Evolutionary conservation across 2,113 vertebrate species (phyloP).

Genomic region (Otolemur garnettii): DNA sequence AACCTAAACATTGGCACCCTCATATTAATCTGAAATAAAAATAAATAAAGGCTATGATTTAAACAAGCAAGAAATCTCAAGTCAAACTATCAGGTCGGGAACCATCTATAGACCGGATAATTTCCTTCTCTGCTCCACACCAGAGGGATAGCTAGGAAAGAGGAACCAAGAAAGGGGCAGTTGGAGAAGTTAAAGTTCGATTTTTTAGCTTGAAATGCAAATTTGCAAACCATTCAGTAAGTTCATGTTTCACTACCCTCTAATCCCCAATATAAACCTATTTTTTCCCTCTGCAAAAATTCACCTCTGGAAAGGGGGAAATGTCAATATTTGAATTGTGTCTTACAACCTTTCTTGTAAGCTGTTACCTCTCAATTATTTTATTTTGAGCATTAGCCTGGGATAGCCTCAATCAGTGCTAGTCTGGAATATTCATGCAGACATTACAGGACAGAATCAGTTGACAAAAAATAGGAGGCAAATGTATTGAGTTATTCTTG

Average conservation of each 20-base stretch:
- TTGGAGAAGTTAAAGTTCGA: neutral
- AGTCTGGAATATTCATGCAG: neutral
- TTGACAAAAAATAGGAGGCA: neutral
- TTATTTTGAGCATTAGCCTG: slow-evolving; percentile 14
- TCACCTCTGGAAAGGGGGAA: neutral
- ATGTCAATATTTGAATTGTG: neutral
- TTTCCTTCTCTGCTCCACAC: neutral
- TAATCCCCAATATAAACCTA: neutral
- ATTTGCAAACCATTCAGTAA: neutral
- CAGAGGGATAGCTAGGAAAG: neutral
- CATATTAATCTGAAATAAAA: too few species aligned
- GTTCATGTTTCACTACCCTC: neutral
- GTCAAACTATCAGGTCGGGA: neutral
- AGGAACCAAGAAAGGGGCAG: neutral
- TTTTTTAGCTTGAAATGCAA: slow-evolving; percentile 46
- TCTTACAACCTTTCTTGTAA: neutral
- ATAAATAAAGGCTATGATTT: too few species aligned
- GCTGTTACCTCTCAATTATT: neutral
- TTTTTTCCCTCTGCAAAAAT: neutral
- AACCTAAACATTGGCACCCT: too few species aligned
- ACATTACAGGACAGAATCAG: neutral
- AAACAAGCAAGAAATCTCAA: neutral
- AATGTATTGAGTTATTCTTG: neutral
- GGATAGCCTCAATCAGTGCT: neutral
- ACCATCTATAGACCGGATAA: neutral